Evolutionary conservation across 2,113 vertebrate species (phyloP).

Genomic region (Callionymus lyra): DNA sequence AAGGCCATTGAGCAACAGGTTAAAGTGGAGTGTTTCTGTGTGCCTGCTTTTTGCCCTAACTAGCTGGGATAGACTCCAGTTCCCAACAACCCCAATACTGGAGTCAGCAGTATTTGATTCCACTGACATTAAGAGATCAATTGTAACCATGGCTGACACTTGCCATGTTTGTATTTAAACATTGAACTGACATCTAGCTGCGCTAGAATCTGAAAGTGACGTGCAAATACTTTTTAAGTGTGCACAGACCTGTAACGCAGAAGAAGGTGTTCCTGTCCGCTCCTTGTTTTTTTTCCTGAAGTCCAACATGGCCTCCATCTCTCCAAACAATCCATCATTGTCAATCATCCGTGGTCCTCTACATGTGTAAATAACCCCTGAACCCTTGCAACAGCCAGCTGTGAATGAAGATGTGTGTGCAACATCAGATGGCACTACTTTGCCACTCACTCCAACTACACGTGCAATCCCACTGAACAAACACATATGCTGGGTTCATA

Average conservation of each 20-base stretch:
- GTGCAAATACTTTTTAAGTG: too few species aligned
- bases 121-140: too few species aligned
- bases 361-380: conserved; percentile 5
- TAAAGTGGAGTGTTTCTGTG: too few species aligned
- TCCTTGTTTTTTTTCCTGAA: neutral
- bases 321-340: conserved; percentile 5
- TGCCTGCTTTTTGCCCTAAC: too few species aligned
- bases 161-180: neutral
- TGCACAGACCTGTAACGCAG: too few species aligned
- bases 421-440: neutral
- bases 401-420: conserved; percentile 1
- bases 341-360: conserved; percentile 5
- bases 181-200: too few species aligned
- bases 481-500: conserved; percentile 26
- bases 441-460: conserved; percentile 13
- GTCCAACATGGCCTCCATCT: conserved; percentile 2
- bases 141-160: neutral
- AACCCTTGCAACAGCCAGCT: too few species aligned
- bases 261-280: neutral
- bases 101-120: too few species aligned
- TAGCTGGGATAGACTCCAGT: too few species aligned
- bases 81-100: too few species aligned
- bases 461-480: conserved; percentile 6
- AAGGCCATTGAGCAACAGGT: too few species aligned
- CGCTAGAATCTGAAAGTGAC: too few species aligned